Percentiles rank a stretch among this genome's conserved stretches.
Conservation (phyloP, 2,797 vertebrate species). For the Pangasius krempfi region DNA sequence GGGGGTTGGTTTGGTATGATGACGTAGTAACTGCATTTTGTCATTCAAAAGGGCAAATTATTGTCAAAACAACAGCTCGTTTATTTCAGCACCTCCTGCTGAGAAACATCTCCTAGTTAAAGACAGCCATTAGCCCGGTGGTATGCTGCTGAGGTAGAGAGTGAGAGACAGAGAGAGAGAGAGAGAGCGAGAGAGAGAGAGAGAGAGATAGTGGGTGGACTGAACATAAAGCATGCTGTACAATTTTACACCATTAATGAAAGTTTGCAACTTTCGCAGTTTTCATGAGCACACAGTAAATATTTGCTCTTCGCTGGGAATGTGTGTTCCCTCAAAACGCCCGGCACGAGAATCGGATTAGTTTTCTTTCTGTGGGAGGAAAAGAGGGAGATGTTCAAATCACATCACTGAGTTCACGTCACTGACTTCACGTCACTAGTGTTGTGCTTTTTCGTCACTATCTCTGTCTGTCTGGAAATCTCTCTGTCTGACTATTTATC, state of each 20-base stretch:
- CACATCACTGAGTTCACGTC: too few species aligned
- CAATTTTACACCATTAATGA: not conserved
- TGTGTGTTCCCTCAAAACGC: not conserved
- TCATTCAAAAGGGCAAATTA: constrained; percentile 43
- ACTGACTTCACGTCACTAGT: not conserved
- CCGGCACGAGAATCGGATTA: not conserved
- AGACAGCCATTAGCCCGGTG: not conserved
- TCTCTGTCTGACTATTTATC: not conserved
- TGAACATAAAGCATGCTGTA: not conserved
- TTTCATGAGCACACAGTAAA: not conserved
- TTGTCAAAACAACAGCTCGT: constrained; percentile 51
- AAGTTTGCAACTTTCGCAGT: not conserved
- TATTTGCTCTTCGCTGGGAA: not conserved
- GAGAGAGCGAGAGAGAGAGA: not conserved
- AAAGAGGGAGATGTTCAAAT: not conserved
- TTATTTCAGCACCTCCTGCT: constrained; percentile 49
- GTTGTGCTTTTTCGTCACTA: not conserved
- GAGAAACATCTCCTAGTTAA: constrained; percentile 37
- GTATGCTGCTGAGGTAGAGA: not conserved
- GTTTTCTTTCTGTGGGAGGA: not conserved
- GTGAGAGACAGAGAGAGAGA: not conserved
- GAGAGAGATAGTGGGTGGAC: not conserved
- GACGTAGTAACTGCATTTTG: not conserved
- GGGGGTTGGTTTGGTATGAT: not conserved
- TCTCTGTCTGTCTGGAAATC: not conserved